These are phyloP conservation scores for Halictus quadricinctus DNA, from an alignment of 2,888 invertebrate genomes.

Conservation along the genomic window DNA sequence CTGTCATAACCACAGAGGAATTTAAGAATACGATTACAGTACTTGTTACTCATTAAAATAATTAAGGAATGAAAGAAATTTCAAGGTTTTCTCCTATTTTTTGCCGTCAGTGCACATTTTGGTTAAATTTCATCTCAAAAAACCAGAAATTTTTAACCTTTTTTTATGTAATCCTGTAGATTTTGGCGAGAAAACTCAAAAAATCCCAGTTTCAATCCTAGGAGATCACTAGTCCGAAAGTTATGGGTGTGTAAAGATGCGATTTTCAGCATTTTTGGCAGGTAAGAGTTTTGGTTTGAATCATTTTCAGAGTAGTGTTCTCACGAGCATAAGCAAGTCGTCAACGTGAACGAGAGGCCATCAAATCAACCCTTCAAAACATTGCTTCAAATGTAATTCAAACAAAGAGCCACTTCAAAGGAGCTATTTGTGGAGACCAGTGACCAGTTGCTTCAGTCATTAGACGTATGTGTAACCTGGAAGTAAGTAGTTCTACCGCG, in stretches of 20 bases:
- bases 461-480: background rate
- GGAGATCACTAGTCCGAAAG: too few species aligned
- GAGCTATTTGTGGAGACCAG: slow-evolving; percentile 28
- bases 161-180: too few species aligned
- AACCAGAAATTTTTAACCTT: too few species aligned
- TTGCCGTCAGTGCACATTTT: background rate
- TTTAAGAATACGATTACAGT: background rate
- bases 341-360: background rate
- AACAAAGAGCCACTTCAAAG: slow-evolving; percentile 43
- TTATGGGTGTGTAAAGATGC: too few species aligned
- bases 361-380: slow-evolving; percentile 27
- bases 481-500: background rate
- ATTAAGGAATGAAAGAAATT: background rate
- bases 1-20: background rate
- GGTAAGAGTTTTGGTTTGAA: too few species aligned
- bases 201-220: too few species aligned
- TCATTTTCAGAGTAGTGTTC: background rate
- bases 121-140: too few species aligned
- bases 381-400: slow-evolving; percentile 17
- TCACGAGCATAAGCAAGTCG: background rate
- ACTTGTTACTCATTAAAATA: background rate
- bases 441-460: slow-evolving; percentile 18
- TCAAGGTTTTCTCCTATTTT: background rate
- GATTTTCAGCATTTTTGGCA: too few species aligned
- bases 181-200: too few species aligned